phyloP scores from a whole-genome alignment of 1,140 invertebrate genomes.

The Lepidurus packardi region DNA sequence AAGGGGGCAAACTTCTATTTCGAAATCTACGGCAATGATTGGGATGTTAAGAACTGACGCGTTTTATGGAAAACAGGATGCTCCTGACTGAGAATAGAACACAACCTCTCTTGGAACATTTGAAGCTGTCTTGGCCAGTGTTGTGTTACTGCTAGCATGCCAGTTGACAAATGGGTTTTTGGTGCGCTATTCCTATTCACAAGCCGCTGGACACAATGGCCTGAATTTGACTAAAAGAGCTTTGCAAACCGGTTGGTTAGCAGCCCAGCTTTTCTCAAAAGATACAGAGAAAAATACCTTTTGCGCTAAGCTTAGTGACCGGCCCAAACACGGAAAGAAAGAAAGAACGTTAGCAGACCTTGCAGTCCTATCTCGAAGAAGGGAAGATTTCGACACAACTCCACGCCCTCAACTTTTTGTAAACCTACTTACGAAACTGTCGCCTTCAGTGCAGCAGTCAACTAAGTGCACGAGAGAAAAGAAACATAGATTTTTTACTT shows the following conservation, averaged over 20 bases:
- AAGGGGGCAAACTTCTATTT: not conserved
- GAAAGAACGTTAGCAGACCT: no score
- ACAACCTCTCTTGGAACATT: not conserved
- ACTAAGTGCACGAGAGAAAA: no score
- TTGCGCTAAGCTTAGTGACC: not conserved
- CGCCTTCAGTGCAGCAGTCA: no score
- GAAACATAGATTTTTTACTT: no score
- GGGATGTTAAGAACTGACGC: not conserved
- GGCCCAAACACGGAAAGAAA: not conserved
- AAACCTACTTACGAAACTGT: no score
- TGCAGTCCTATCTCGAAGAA: no score
- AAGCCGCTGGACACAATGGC: not conserved
- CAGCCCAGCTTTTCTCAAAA: not conserved
- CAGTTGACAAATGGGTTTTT: not conserved
- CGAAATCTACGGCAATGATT: not conserved
- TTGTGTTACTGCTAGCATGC: not conserved
- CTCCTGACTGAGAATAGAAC: not conserved
- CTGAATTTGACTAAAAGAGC: not conserved
- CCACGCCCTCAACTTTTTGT: no score
- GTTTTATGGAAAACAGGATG: not conserved
- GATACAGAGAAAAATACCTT: not conserved
- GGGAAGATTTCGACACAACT: no score
- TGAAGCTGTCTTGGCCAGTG: not conserved
- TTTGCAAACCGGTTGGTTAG: constrained; percentile 14
- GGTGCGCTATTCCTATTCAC: not conserved